Evolutionary conservation across 2,888 invertebrate species (phyloP).

Genomic region (Pachydiplax longipennis): DNA sequence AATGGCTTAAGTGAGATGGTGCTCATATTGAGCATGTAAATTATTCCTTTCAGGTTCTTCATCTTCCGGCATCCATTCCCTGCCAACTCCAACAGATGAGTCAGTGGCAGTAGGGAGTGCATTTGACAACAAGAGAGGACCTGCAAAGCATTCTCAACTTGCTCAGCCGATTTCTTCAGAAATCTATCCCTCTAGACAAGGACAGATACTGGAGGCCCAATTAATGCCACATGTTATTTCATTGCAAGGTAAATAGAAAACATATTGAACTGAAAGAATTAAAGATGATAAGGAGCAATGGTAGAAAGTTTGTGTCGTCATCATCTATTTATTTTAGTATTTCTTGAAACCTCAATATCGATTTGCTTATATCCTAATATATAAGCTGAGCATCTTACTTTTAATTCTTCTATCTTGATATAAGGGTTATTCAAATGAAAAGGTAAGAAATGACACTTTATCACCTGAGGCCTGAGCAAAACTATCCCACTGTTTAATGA

Average conservation of each 20-base stretch:
- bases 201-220: slow-evolving; percentile 55
- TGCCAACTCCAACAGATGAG: slow-evolving; percentile 10
- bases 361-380: no score
- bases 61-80: slow-evolving; percentile 17
- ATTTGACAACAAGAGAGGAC: not conserved
- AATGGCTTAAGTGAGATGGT: not conserved
- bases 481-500: no score
- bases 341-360: no score
- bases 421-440: no score
- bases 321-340: no score
- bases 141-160: not conserved
- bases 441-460: no score
- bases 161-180: not conserved
- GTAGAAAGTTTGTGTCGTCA: no score
- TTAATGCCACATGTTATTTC: slow-evolving; percentile 56
- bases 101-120: not conserved
- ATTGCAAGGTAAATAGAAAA: not conserved
- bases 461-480: no score
- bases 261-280: no score
- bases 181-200: not conserved
- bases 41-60: not conserved
- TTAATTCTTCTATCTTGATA: no score
- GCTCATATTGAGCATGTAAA: not conserved
- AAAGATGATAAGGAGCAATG: no score
- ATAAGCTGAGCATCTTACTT: no score